Conservation (phyloP, 2,888 invertebrate species). For the Agrochola circellaris region DNA sequence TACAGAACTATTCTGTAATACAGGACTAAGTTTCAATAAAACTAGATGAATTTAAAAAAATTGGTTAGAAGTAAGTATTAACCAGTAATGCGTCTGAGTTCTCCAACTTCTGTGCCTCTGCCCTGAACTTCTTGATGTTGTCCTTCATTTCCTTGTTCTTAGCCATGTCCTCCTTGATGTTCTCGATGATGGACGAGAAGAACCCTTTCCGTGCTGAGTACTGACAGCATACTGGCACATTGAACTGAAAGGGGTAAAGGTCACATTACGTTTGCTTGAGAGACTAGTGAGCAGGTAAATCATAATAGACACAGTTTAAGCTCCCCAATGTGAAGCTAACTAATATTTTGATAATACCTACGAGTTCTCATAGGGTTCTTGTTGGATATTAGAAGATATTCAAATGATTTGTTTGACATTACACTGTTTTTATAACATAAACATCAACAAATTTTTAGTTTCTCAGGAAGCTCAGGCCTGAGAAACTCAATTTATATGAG, state of each 20-base stretch:
- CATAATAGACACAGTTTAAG: background rate
- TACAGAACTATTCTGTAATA: background rate
- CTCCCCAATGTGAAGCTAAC: background rate
- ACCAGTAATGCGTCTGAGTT: constrained; percentile 98
- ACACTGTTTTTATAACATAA: constrained; percentile 57
- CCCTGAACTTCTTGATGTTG: constrained; percentile 97
- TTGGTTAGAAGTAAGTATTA: background rate
- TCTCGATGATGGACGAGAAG: constrained; percentile 96
- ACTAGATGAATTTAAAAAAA: background rate
- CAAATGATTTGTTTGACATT: background rate
- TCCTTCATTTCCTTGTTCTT: constrained; percentile 99
- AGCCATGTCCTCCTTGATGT: constrained; percentile 97
- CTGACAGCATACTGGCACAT: constrained; percentile 83
- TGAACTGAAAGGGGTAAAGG: constrained; percentile 70
- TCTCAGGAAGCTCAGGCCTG: no score
- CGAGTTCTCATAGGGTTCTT: background rate
- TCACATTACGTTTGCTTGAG: background rate
- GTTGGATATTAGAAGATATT: background rate
- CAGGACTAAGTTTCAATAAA: background rate
- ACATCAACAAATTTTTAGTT: constrained; percentile 26
- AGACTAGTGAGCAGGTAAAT: no score
- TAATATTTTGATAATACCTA: background rate
- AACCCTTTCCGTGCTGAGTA: constrained; percentile 92
- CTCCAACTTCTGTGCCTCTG: constrained; percentile 99
- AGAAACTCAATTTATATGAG: background rate